phyloP scores from a whole-genome alignment of 2,888 invertebrate species.

The Hofmannophila pseudospretella region DNA sequence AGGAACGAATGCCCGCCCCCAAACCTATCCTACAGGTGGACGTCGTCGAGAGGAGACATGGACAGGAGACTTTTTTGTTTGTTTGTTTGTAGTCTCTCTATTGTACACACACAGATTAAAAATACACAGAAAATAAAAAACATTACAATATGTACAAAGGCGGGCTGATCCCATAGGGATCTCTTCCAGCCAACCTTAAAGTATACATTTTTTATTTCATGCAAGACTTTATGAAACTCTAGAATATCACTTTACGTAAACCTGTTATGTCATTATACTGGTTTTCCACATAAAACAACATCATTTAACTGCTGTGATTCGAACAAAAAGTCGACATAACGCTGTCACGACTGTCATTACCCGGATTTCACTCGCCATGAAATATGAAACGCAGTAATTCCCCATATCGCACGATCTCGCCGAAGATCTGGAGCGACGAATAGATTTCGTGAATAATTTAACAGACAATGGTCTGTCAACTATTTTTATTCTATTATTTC shows the following conservation, averaged over 20 bases:
- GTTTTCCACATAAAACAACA: conserved; percentile 3
- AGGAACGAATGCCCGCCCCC: too few relatives aligned
- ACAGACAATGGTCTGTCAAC: conserved; percentile 66
- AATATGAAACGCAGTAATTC: conserved; percentile 63
- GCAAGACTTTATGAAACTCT: too few relatives aligned
- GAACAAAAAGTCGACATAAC: conserved; percentile 13
- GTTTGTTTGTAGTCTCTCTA: too few relatives aligned
- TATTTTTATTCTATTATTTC: conserved; percentile 52
- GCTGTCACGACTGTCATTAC: conserved; percentile 70
- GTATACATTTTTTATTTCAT: not conserved
- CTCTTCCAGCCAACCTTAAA: too few relatives aligned
- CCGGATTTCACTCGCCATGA: conserved; percentile 44
- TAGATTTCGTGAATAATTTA: conserved; percentile 72
- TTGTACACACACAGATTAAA: too few relatives aligned
- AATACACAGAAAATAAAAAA: too few relatives aligned
- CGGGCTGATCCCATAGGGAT: too few relatives aligned
- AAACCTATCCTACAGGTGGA: too few relatives aligned
- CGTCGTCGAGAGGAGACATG: too few relatives aligned
- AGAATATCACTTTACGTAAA: too few relatives aligned
- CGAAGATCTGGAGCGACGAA: conserved; percentile 63
- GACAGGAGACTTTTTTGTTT: not conserved
- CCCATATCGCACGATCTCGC: conserved; percentile 64
- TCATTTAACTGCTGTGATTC: conserved; percentile 11
- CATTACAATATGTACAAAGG: too few relatives aligned
- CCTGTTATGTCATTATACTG: too few relatives aligned